phyloP scores from a whole-genome alignment of 2,113 vertebrate species.

The Bujurquina vittata region DNA sequence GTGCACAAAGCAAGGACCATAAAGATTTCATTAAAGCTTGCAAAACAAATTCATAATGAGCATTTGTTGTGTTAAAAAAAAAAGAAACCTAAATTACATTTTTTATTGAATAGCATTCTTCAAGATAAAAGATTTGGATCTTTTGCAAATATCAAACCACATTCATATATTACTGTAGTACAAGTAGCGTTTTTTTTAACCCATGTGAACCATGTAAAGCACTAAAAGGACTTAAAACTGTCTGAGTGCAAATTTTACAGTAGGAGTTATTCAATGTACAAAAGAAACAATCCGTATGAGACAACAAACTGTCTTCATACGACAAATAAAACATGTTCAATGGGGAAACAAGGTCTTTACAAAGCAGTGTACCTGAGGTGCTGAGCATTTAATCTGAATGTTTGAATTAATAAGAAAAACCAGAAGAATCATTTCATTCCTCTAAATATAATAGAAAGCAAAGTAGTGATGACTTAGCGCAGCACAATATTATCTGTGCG shows the following conservation, averaged over 20 bases:
- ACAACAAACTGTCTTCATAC: background rate
- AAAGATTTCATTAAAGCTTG: background rate
- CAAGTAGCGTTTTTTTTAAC: background rate
- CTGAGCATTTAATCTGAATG: background rate
- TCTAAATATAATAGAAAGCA: background rate
- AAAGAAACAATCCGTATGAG: background rate
- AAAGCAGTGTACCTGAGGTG: background rate
- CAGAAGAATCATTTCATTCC: background rate
- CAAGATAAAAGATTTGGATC: background rate
- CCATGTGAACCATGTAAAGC: background rate
- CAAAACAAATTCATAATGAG: background rate
- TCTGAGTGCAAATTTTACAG: conserved; percentile 46
- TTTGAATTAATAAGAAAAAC: background rate
- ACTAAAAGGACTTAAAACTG: background rate
- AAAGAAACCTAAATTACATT: too few relatives aligned
- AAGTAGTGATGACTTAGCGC: background rate
- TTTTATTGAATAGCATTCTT: background rate
- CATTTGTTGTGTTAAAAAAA: too few relatives aligned
- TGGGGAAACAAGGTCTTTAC: background rate
- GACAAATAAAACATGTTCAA: conserved; percentile 7
- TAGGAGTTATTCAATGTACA: background rate
- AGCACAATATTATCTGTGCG: background rate
- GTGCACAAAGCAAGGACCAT: too few relatives aligned
- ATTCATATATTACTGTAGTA: background rate
- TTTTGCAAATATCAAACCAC: background rate